A percentile compares a stretch with the other conserved stretches of the same genome.
These are phyloP conservation scores for Ochotona princeps DNA, from an alignment of 2,113 vertebrate genomes.

Conservation along the genomic window DNA sequence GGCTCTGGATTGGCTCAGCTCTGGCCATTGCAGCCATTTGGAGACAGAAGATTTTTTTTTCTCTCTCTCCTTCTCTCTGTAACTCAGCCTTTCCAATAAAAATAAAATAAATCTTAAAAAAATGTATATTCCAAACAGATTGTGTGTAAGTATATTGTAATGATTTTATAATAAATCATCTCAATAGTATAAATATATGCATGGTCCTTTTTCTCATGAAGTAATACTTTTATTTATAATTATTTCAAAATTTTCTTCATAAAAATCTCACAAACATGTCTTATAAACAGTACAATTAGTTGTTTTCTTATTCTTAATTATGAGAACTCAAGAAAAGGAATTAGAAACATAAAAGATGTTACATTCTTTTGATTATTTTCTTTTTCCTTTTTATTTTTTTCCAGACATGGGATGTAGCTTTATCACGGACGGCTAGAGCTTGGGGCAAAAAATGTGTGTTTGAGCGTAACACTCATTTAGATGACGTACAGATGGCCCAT, in stretches of 20 bases:
- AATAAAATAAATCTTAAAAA: too few species aligned
- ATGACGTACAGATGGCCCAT: constrained; percentile 73
- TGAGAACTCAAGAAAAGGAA: constrained; percentile 32
- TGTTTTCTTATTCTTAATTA: constrained; percentile 22
- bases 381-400: constrained; percentile 65
- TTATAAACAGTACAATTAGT: neutral
- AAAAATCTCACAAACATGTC: constrained; percentile 1
- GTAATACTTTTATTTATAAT: constrained; percentile 21
- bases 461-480: constrained; percentile 78
- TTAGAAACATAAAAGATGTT: neutral
- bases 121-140: neutral
- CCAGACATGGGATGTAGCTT: constrained; percentile 87
- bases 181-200: neutral
- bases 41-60: too few species aligned
- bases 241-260: neutral
- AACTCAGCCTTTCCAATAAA: too few species aligned
- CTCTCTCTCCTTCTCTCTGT: too few species aligned
- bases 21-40: too few species aligned
- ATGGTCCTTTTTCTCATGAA: neutral
- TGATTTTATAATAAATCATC: neutral
- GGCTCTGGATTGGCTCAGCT: too few species aligned
- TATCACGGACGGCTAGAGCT: constrained; percentile 85
- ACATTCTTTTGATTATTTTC: neutral
- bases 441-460: constrained; percentile 85
- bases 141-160: neutral